Base-by-base conservation (phyloP, 2,797 vertebrate genomes). In the Xiphorhynchus erythropygius region DNA sequence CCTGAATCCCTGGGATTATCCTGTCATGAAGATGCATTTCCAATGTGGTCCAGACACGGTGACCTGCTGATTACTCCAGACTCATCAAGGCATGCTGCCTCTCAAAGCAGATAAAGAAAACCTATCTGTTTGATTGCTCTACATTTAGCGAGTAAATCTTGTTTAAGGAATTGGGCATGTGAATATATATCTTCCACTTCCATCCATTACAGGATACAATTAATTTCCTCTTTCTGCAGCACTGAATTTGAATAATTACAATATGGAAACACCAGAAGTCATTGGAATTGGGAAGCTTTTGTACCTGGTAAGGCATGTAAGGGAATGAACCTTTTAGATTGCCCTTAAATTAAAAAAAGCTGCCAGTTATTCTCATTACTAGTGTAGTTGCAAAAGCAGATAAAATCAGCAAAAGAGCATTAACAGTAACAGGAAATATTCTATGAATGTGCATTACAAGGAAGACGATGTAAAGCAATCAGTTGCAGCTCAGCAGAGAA, bases 401-500 rank as follows among this genome's bases (percentile, higher is more conserved):
- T 84, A 81, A 94, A 93, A 96, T 92, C 74, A 93, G 73, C 60
- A 89, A 70, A 78, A 81, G 78, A 83, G 25, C 41, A 73, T 53
- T 62, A 89, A 50, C 52, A 81, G 65, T 24, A 75, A 84, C 37
- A 89, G 84, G 74, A 90, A 93, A 78, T 84, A 67, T 53, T 92
- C 76, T 56, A 37, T 71, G 89, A 90, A 86, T 75, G 53, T 30
- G 25, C 23, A 52, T 78, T 81, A 92, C 89, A 74, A 63, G 49
- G 62, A 90, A 95, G 25, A 86, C 11, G 25, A 78, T 75, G 46
- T 44, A 87, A 84, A 67, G 37, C 18, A 88, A 77, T 7, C 8
- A 84, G 69, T 5, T 55, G 44, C 18, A 23, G 53, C 64, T 37
- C 49, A 41, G 82, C 70, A 60, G 60, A 69, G 41, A 44, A 64